These are phyloP conservation scores for Busseola fusca DNA, from an alignment of 2,888 invertebrate species.

Conservation along the genomic window DNA sequence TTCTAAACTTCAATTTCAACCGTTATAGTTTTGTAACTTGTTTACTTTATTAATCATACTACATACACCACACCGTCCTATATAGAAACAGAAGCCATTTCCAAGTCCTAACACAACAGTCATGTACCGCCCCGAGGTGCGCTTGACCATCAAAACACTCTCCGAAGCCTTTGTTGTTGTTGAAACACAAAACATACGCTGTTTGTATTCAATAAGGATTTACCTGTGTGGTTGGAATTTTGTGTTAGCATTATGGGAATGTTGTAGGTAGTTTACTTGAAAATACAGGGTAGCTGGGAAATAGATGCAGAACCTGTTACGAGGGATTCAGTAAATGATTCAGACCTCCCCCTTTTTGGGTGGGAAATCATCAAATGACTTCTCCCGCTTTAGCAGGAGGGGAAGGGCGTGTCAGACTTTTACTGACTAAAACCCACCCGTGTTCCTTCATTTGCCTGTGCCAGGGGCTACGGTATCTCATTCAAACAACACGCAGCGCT, in stretches of 20 bases:
- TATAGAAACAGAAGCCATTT: slow-evolving; percentile 1
- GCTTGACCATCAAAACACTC: slow-evolving; percentile 53
- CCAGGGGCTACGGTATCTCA: too few relatives aligned
- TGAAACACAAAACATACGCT: slow-evolving; percentile 33
- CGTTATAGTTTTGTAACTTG: neutral
- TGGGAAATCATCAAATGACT: too few relatives aligned
- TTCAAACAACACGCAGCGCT: too few relatives aligned
- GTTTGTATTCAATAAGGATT: slow-evolving; percentile 57
- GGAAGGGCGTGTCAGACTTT: too few relatives aligned
- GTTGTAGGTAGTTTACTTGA: neutral
- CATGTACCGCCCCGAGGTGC: slow-evolving; percentile 38
- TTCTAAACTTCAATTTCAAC: neutral
- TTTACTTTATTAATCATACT: slow-evolving; percentile 11
- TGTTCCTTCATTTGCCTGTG: too few relatives aligned
- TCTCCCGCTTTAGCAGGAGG: too few relatives aligned
- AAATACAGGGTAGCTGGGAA: too few relatives aligned
- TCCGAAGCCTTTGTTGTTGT: slow-evolving; percentile 32
- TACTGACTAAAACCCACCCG: too few relatives aligned
- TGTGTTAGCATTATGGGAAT: slow-evolving; percentile 10
- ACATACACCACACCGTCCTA: neutral
- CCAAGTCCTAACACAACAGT: slow-evolving; percentile 20
- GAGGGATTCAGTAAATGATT: too few relatives aligned
- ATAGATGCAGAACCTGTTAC: too few relatives aligned
- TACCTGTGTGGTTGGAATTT: slow-evolving; percentile 16
- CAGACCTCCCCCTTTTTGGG: too few relatives aligned